Evolutionary conservation across 1,140 invertebrate species (phyloP), one percentile per base, ranked within the genome.

Genomic region (Zaprionus camerounensis): DNA sequence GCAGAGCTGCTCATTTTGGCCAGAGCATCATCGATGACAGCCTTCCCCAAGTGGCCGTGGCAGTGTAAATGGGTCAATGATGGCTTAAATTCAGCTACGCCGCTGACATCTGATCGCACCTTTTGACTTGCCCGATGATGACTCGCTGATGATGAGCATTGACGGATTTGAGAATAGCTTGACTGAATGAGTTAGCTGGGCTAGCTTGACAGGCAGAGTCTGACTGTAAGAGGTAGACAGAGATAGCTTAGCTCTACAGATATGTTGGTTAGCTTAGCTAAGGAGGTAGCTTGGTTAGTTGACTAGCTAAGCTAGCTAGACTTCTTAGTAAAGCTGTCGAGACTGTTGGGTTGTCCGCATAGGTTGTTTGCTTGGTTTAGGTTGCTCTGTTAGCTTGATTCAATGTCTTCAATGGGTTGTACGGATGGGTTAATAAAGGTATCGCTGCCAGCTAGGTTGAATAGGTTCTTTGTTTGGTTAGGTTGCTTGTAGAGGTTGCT

Each of bases 1-100:
- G 3, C 13, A 51, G 36, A 34, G 9, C 9, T 11, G 31, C 9
- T 11, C 31, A 9, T 12, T 22, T 56, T 36, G 38, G 7, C 36
- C 12, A n/a, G 1, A 61, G 7, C n/a, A 11, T 34, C 31, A 0
- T 34, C 31, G 11, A 34, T 34, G 51, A 26, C 69, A 76, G 38
- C 15, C 38, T 80, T 88, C 63, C 64, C 64, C 51, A 67, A 67
- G 64, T 56, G 64, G 64, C 53, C 56, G 22, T 34, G 31, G 31
- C 41, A 17, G 15, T 46, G n/a, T 46, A 90, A 90, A 90, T 90
- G 82, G 85, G 85, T 90, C 85, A 90, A 91, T 91, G 86, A 90
- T 91, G 85, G 85, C 85, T 90, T 86, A 85, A 90, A 90, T 84
- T 87, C 84, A 88, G 84, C 70, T 71, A 38, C 31, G 57, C 56